phyloP scores from a whole-genome alignment of 2,113 vertebrate species.

The Haplotaxodon microlepis region DNA sequence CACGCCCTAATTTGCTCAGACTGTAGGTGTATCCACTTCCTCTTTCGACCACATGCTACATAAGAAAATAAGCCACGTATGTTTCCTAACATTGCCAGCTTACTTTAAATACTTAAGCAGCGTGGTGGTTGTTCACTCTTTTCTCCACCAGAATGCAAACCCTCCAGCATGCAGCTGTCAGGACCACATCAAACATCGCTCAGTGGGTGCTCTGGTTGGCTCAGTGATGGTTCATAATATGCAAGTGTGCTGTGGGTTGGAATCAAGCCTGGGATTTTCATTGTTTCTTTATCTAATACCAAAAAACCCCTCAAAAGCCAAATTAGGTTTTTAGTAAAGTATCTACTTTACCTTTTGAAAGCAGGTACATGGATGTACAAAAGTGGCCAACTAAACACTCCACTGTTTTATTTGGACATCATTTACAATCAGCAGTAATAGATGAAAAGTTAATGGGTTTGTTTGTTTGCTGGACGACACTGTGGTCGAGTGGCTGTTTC shows the following conservation, averaged over 20 bases:
- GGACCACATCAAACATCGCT: background rate
- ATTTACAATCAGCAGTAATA: background rate
- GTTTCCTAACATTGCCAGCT: background rate
- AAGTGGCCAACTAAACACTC: background rate
- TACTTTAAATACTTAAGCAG: background rate
- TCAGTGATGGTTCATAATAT: background rate
- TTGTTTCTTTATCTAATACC: background rate
- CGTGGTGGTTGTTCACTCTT: background rate
- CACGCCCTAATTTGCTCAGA: background rate
- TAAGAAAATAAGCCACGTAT: background rate
- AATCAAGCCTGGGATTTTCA: background rate
- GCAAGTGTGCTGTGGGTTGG: background rate
- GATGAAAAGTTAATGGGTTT: background rate
- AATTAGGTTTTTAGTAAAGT: background rate
- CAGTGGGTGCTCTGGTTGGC: background rate
- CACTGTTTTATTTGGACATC: background rate
- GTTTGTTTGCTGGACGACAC: background rate
- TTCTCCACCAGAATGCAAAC: background rate
- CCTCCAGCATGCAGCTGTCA: background rate
- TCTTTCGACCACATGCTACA: background rate
- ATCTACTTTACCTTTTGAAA: background rate
- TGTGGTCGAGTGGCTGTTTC: background rate
- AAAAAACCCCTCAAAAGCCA: rapidly evolving
- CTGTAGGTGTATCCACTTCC: background rate
- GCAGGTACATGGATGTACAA: background rate